phyloP scores from a whole-genome alignment of 2,797 vertebrate species.

The Myotis findleyi region DNA sequence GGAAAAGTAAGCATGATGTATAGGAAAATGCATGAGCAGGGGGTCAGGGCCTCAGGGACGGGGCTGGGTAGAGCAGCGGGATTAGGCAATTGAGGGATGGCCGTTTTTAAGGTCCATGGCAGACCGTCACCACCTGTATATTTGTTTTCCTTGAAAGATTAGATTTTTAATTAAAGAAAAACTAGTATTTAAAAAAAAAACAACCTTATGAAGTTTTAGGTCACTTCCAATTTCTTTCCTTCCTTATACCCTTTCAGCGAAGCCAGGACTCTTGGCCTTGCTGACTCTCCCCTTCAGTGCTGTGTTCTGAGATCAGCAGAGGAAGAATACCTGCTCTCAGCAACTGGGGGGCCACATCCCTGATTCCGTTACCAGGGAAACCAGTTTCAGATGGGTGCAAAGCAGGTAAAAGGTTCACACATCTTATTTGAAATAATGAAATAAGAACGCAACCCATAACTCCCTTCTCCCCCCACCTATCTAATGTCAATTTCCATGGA shows the following conservation, averaged over 20 bases:
- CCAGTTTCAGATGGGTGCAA: slow-evolving; percentile 57
- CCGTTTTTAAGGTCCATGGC: neutral
- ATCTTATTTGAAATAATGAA: slow-evolving; percentile 76
- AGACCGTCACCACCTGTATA: neutral
- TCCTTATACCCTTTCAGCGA: neutral
- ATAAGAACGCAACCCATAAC: slow-evolving; percentile 52
- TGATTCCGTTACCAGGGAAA: slow-evolving; percentile 63
- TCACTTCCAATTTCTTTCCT: slow-evolving; percentile 22
- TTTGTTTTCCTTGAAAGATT: slow-evolving; percentile 60
- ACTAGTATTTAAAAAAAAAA: neutral
- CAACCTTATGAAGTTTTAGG: slow-evolving; percentile 47
- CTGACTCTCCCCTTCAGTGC: neutral
- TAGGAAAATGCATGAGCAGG: neutral
- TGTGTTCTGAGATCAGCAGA: slow-evolving; percentile 33
- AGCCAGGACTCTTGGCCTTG: neutral
- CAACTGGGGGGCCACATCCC: neutral
- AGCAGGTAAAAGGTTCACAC: slow-evolving; percentile 66
- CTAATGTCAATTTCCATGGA: slow-evolving; percentile 76
- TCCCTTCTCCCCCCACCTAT: slow-evolving; percentile 8
- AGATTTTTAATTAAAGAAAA: slow-evolving; percentile 53
- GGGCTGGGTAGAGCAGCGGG: neutral
- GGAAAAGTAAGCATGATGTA: slow-evolving; percentile 2
- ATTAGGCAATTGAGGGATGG: neutral
- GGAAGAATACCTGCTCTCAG: slow-evolving; percentile 21
- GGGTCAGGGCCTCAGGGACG: neutral